Percentiles rank a stretch among this genome's conserved stretches.
Evolutionary conservation across 1,140 invertebrate genomes (phyloP).

Genomic region (Drosophila lacteicornis): DNA sequence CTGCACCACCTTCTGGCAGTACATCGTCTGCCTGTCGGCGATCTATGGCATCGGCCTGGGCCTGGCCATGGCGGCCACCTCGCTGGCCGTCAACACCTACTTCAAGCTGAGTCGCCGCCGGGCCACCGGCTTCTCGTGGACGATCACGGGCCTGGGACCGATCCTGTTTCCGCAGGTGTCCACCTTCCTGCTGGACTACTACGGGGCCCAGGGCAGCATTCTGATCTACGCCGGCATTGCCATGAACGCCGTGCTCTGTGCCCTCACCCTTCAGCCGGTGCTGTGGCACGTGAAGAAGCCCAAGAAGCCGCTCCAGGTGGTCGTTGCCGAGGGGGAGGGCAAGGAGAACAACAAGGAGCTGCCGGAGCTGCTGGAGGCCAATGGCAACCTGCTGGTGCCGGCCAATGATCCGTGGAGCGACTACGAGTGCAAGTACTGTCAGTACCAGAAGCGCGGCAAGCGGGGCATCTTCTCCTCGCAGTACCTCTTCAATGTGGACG

Average conservation of each 20-base stretch:
- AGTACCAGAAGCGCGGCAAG: constrained; percentile 67
- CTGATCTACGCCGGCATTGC: constrained; percentile 87
- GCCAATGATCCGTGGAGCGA: constrained; percentile 83
- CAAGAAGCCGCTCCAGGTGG: constrained; percentile 12
- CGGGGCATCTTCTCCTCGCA: constrained; percentile 87
- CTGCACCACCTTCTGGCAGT: constrained; percentile 69
- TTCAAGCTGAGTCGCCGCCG: constrained; percentile 86
- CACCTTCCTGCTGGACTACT: constrained; percentile 85
- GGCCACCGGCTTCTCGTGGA: constrained; percentile 87
- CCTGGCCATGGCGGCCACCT: constrained; percentile 87
- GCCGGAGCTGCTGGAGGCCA: constrained; percentile 52
- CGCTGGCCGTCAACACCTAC: constrained; percentile 87
- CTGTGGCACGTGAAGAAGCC: constrained; percentile 86
- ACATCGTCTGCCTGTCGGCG: constrained; percentile 60
- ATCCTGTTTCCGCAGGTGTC: constrained; percentile 87
- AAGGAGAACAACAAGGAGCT: constrained; percentile 15
- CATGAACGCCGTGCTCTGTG: constrained; percentile 86
- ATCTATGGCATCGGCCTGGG: constrained; percentile 86
- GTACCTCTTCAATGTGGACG: constrained; percentile 88
- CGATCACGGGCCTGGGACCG: constrained; percentile 87
- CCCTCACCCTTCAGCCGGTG: constrained; percentile 87
- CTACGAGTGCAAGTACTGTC: constrained; percentile 80
- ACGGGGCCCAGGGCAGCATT: constrained; percentile 86
- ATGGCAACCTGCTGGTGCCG: constrained; percentile 53
- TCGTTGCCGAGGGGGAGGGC: neutral